phyloP scores from a whole-genome alignment of 2,888 invertebrate species.

The Drosophila hamatofila region DNA sequence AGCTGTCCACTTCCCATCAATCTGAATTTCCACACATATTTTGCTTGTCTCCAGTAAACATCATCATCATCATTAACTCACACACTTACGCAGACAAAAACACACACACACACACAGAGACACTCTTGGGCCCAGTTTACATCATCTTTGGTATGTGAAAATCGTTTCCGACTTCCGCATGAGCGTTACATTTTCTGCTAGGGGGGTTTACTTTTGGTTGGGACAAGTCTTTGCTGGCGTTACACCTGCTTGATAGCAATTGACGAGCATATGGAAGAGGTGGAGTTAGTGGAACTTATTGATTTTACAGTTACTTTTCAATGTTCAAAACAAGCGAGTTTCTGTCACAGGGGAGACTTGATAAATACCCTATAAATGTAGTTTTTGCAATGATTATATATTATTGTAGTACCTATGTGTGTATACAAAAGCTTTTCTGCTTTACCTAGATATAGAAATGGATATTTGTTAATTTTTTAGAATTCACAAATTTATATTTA shows the following conservation, averaged over 20 bases:
- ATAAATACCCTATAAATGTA: background rate
- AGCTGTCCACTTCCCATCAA: constrained; percentile 31
- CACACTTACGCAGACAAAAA: constrained; percentile 7
- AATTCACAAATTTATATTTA: no score
- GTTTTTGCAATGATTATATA: background rate
- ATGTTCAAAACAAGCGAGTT: constrained; percentile 11
- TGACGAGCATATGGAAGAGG: background rate
- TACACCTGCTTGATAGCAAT: constrained; percentile 18
- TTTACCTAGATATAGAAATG: no score
- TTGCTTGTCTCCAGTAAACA: constrained; percentile 12
- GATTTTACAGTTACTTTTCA: constrained; percentile 46
- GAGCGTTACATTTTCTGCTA: constrained; percentile 36
- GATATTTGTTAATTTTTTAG: no score
- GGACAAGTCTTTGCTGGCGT: constrained; percentile 37
- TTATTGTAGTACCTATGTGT: background rate
- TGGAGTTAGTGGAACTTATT: constrained; percentile 25
- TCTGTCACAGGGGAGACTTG: background rate
- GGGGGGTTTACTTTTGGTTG: constrained; percentile 13
- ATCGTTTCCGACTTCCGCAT: constrained; percentile 73
- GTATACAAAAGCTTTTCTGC: no score
- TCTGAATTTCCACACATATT: constrained; percentile 29
- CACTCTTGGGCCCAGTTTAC: constrained; percentile 52
- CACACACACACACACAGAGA: background rate
- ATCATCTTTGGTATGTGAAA: constrained; percentile 64
- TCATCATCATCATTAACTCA: constrained; percentile 40